Percentiles rank a stretch among this genome's conserved stretches.
Conservation (phyloP, 2,113 vertebrate species). For the Laticauda laticaudata region DNA sequence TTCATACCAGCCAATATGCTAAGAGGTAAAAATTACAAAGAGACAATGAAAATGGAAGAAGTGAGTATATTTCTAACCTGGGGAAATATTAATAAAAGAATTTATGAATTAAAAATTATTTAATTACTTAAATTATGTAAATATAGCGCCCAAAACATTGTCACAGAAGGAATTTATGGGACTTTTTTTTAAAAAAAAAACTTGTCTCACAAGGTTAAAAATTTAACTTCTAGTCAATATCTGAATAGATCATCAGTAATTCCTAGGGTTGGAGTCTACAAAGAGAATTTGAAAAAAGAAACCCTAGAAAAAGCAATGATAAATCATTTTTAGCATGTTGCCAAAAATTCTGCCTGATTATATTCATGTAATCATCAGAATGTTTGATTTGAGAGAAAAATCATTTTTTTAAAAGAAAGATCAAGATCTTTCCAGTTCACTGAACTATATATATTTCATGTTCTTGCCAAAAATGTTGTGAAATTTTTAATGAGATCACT, state of each 20-base stretch:
- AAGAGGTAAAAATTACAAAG: background rate
- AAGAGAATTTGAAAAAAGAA: background rate
- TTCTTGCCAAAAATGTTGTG: background rate
- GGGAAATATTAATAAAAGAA: background rate
- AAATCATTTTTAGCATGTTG: background rate
- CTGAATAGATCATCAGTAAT: background rate
- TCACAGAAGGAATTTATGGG: background rate
- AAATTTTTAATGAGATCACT: background rate
- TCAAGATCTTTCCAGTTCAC: background rate
- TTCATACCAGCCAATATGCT: background rate
- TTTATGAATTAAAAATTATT: background rate
- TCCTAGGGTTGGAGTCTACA: background rate
- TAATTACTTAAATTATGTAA: background rate
- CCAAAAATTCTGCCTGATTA: background rate
- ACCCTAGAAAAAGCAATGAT: background rate
- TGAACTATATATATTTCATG: background rate
- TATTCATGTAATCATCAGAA: background rate
- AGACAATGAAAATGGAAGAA: conserved; percentile 10
- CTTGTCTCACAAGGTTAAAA: background rate
- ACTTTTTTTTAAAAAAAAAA: background rate
- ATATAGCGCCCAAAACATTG: background rate
- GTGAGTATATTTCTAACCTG: background rate
- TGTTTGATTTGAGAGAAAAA: background rate
- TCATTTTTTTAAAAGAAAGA: background rate
- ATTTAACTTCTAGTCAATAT: background rate